Evolutionary conservation across 2,888 invertebrate species (phyloP), one percentile per base, ranked within the genome.

Genomic region (Creontiades dilutus): DNA sequence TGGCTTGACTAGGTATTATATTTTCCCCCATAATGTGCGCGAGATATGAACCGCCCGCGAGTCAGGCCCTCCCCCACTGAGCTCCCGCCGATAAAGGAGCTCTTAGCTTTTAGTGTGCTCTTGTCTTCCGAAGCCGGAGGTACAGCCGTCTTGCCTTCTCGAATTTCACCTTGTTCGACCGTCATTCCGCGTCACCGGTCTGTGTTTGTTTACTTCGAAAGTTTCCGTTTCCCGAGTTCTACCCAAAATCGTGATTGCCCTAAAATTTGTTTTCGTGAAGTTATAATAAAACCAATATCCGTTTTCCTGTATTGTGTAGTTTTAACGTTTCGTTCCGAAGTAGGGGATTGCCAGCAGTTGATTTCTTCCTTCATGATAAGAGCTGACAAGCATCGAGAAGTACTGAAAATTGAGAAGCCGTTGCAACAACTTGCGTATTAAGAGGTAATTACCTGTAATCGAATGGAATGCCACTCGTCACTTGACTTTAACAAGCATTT

Each of bases 81-180:
- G 68, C 23, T 11, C 27, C 68, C 68, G 12, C 23, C 68, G 23
- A 27, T 23, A 11, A 23, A 27, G 19, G 19, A 5, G 19, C 27
- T 27, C 68, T 27, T 68, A 27, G 68, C 68, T 19, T 68, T 68
- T 68, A 68, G 68, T 68, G 23, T 27, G 68, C 12, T 68, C 68
- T 23, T 13, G 68, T 68, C 68, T 68, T 23, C 68, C 68, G 68
- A 23, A 27, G 68, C 11, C 9, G 68, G 13, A 68, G 23, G 19
- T 68, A 27, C 68, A 23, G 23, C 68, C 23, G 68, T 68, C 23
- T 27, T 23, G 19, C 68, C 12, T 12, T 12, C 9, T 27, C 23
- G 19, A n/a, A 57, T n/a, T 68, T 68, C 68, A 16, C 61, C 19
- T 19, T n/a, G 61, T 68, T 68, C 68, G 68, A 16, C 13, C 52